These are phyloP conservation scores for Pseudococcus longispinus DNA, from an alignment of 2,888 invertebrate genomes.

Conservation along the genomic window DNA sequence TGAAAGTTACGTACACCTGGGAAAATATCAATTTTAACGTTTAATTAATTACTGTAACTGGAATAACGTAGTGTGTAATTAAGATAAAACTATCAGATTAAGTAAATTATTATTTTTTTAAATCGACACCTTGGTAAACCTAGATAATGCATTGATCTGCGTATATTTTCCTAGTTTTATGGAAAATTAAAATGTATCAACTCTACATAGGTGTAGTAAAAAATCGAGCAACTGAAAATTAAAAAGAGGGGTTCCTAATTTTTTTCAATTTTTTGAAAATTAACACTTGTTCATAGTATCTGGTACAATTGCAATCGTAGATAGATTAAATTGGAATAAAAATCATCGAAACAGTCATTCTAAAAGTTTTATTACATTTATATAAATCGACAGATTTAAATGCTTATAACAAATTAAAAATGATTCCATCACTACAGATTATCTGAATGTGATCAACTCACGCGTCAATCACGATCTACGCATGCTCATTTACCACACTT, in stretches of 20 bases:
- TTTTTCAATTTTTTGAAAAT: too few species aligned
- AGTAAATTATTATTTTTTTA: not conserved
- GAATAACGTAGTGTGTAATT: not conserved
- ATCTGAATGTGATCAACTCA: not conserved
- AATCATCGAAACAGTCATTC: not conserved
- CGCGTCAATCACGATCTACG: not conserved
- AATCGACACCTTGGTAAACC: not conserved
- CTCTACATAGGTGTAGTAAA: too few species aligned
- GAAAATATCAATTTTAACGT: too few species aligned
- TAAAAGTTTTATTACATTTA: constrained; percentile 25
- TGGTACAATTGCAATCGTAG: too few species aligned
- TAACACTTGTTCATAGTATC: too few species aligned
- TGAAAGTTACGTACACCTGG: too few species aligned
- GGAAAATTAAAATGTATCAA: too few species aligned
- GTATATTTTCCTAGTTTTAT: not conserved
- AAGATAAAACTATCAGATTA: not conserved
- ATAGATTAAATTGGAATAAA: not conserved
- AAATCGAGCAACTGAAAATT: too few species aligned
- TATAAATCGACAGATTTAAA: constrained; percentile 6
- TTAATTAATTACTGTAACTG: not conserved
- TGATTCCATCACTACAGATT: not conserved
- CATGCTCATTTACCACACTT: not conserved
- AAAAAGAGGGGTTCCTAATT: too few species aligned
- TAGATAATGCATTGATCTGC: not conserved
- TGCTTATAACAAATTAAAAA: constrained; percentile 17